Conservation (phyloP, 2,797 vertebrate species). For the Alcedo quadribrachys region DNA sequence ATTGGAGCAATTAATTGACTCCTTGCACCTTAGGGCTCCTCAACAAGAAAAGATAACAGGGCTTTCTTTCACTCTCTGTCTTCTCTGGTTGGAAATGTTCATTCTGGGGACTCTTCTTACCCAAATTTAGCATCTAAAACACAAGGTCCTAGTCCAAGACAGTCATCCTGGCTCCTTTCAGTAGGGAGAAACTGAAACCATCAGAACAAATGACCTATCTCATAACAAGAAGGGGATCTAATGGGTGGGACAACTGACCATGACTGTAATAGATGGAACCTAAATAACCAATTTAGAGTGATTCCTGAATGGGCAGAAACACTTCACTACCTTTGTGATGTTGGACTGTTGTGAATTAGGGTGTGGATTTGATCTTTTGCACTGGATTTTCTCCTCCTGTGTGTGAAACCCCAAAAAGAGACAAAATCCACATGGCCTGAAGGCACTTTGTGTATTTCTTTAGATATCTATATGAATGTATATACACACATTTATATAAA, state of each 20-base stretch:
- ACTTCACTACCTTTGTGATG: background rate
- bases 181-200: background rate
- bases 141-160: background rate
- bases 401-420: background rate
- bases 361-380: background rate
- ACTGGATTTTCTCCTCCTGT: background rate
- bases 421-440: background rate
- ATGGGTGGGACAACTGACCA: background rate
- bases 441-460: background rate
- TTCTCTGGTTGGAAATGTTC: background rate
- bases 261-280: accelerated
- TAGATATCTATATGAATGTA: background rate
- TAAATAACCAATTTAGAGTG: background rate
- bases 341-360: background rate
- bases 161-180: background rate
- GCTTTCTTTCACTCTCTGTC: background rate
- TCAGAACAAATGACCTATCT: background rate
- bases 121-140: background rate
- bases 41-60: background rate
- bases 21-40: background rate
- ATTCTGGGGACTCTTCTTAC: background rate
- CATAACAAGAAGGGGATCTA: background rate
- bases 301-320: background rate
- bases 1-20: background rate
- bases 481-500: background rate